Base-by-base conservation (phyloP, 2,888 invertebrate species). In the Sphaeridia pumilis region DNA sequence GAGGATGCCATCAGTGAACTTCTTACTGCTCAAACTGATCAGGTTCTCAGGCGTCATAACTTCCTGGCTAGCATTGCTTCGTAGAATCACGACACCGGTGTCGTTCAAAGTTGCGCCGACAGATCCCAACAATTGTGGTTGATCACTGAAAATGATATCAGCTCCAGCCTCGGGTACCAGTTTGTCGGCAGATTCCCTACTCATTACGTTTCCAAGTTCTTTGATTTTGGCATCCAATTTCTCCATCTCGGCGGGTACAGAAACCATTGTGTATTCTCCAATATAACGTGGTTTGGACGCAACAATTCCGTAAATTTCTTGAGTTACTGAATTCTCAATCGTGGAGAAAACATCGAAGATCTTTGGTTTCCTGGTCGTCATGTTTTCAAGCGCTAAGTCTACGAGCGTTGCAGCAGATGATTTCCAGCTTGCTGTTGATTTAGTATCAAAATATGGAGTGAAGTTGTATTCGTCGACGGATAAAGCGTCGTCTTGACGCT, bases 391-490 rank as follows among this genome's bases (percentile, higher is more conserved):
- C 1, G 47, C 42, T 14, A 52, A 22, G 25, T 52, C 52, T 1
- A 52, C 25, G 2, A 52, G 21, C 12, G 46, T 42, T 1, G 46
- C 41, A 3, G 22, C 46, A 41, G 17, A 22, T 2, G 41, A 20
- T 20, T 21, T 27, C 21, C 26, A 3, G 7, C 41, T 27, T 21
- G 46, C 20, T 4, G 31, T 3, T 4, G 42, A 42, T 1, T 24
- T 1, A 1, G 22, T 14, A n/a, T 50, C 50, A 22, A 50, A 50
- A 41, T 53, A 56, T 1, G 56, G 56, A 2, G 47, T 50, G 43
- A 53, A 56, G 20, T 46, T 48, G 21, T 41, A 49, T 31, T 49
- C 53, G 46, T 56, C 56, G 1, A 56, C 20, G 1, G 49, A 46
- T 12, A 49, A 36, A 4, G 44, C 47, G 12, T 52, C 52, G 7